phyloP scores from a whole-genome alignment of 92 coral and sea anemone species.

The Paragorgia papillata region DNA sequence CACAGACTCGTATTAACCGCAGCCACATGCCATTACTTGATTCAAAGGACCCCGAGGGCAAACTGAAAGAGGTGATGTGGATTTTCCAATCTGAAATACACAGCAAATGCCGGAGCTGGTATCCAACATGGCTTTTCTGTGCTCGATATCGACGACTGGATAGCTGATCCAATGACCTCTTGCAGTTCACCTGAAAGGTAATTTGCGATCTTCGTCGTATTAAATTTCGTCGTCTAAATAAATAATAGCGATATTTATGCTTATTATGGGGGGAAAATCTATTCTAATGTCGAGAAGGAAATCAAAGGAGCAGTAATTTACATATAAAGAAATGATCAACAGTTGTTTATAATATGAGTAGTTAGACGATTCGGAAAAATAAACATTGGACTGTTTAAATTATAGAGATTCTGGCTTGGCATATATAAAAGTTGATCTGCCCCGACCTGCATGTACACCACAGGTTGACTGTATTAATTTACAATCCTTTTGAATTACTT shows the following conservation, averaged over 20 bases:
- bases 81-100: not conserved
- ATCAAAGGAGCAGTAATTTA: not conserved
- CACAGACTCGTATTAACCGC: no score
- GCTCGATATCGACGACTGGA: not conserved
- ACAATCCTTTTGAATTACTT: not conserved
- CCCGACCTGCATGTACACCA: no score
- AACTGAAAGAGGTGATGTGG: not conserved
- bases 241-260: slow-evolving; percentile 5
- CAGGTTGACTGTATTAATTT: not conserved
- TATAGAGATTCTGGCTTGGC: no score
- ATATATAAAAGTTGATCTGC: not conserved
- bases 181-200: slow-evolving; percentile 6
- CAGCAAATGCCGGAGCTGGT: not conserved
- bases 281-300: not conserved
- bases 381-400: not conserved
- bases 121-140: not conserved
- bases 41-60: not conserved
- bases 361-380: not conserved
- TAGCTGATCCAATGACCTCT: not conserved
- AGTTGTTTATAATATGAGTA: not conserved
- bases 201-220: not conserved
- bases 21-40: not conserved
- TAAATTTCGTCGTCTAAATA: not conserved
- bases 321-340: not conserved
- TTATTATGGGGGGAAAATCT: not conserved